A percentile compares a stretch with the other conserved stretches of the same genome.
These are phyloP conservation scores for Leucophora obtusa DNA, from an alignment of 2,888 invertebrate species.

Conservation along the genomic window DNA sequence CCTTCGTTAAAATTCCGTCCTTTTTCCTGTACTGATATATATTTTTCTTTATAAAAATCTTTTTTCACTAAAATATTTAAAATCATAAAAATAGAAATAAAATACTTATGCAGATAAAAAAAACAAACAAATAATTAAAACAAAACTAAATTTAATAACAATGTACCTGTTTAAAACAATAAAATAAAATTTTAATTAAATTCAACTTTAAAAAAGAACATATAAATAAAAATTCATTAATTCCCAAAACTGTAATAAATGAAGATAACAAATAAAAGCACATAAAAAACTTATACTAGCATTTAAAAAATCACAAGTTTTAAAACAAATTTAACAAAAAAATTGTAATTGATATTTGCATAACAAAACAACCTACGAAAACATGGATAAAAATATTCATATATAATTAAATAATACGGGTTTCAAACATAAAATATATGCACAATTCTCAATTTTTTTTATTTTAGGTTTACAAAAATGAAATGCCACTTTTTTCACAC, in stretches of 20 bases:
- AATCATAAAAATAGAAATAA: neutral
- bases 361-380: neutral
- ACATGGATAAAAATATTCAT: no score
- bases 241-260: neutral
- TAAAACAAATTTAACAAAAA: neutral
- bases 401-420: neutral
- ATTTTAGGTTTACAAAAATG: no score
- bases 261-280: neutral
- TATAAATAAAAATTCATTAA: neutral
- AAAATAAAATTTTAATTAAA: conserved; percentile 3
- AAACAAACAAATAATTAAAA: neutral
- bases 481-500: no score
- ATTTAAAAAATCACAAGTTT: neutral
- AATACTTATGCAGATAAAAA: neutral
- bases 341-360: neutral
- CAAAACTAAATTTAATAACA: neutral
- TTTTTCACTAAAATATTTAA: no score
- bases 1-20: neutral
- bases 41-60: no score
- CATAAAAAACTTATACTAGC: no score
- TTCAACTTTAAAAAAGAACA: neutral
- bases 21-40: no score
- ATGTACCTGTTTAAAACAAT: conserved; percentile 17
- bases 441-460: no score
- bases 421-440: neutral